phyloP scores from a whole-genome alignment of 2,797 vertebrate genomes.

The Trachops cirrhosus region DNA sequence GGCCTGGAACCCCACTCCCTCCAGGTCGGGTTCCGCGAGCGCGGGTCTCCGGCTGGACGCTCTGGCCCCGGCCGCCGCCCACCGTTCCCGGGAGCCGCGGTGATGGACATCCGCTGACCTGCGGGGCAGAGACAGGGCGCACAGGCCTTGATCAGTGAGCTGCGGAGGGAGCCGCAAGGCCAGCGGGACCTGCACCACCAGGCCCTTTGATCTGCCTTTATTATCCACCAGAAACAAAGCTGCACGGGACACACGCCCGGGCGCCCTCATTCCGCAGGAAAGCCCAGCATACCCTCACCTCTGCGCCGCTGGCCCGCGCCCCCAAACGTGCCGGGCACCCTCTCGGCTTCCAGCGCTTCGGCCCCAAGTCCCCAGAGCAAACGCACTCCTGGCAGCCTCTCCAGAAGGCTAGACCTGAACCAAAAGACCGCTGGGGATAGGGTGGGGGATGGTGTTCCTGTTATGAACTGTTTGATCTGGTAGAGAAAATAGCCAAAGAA shows the following conservation, averaged over 20 bases:
- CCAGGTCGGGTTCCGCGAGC: slow-evolving; percentile 42
- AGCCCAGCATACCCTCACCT: slow-evolving; percentile 48
- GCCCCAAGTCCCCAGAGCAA: not conserved
- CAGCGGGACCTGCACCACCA: slow-evolving; percentile 80
- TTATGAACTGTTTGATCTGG: not conserved
- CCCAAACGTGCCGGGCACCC: not conserved
- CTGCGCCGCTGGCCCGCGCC: slow-evolving; percentile 6
- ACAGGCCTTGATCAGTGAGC: slow-evolving; percentile 86
- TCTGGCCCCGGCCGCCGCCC: slow-evolving; percentile 53
- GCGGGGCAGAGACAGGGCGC: slow-evolving; percentile 80
- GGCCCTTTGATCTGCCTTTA: slow-evolving; percentile 87
- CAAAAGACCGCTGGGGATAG: not conserved
- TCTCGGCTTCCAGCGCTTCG: not conserved
- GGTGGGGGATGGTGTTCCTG: not conserved
- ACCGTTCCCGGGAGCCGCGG: slow-evolving; percentile 69
- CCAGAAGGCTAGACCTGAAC: not conserved
- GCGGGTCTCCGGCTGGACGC: slow-evolving; percentile 68
- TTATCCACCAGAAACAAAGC: slow-evolving; percentile 86
- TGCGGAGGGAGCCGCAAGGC: slow-evolving; percentile 80
- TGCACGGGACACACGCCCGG: slow-evolving; percentile 81
- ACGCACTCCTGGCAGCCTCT: not conserved
- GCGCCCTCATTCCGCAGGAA: slow-evolving; percentile 80
- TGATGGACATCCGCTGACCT: slow-evolving; percentile 88
- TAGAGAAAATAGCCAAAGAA: slow-evolving; percentile 19
- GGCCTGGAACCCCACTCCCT: not conserved